These are phyloP conservation scores for Glyphotaelius pellucidus DNA, from an alignment of 2,888 invertebrate species.

Conservation along the genomic window DNA sequence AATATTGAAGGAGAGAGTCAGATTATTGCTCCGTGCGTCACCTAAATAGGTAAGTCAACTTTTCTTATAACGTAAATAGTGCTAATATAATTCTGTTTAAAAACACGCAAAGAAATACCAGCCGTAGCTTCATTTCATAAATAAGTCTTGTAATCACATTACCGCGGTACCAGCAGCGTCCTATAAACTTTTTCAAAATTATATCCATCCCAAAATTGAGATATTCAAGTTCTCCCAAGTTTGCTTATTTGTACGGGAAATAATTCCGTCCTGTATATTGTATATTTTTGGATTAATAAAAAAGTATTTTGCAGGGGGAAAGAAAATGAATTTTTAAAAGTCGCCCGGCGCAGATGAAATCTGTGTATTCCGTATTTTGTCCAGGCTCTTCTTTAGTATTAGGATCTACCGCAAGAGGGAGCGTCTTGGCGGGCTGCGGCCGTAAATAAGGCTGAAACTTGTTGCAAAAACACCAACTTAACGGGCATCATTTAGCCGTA, in stretches of 20 bases:
- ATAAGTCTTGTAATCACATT: neutral
- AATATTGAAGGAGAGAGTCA: slow-evolving; percentile 12
- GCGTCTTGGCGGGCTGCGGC: slow-evolving; percentile 28
- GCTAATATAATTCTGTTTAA: neutral
- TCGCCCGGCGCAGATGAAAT: slow-evolving; percentile 28
- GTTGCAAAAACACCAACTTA: slow-evolving; percentile 65
- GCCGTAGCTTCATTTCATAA: neutral
- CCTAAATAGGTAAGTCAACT: slow-evolving; percentile 31
- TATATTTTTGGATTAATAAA: slow-evolving; percentile 48
- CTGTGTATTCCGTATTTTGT: slow-evolving; percentile 46
- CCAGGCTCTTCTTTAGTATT: slow-evolving; percentile 27
- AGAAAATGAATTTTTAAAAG: slow-evolving; percentile 47
- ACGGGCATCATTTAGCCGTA: slow-evolving; percentile 62
- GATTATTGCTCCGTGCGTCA: neutral
- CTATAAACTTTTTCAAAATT: neutral
- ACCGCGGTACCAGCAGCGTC: neutral
- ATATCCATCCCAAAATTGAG: slow-evolving; percentile 4
- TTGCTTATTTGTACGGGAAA: slow-evolving; percentile 28
- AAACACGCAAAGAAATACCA: neutral
- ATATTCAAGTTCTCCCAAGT: slow-evolving; percentile 7
- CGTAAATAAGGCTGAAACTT: slow-evolving; percentile 60
- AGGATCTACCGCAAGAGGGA: slow-evolving; percentile 41
- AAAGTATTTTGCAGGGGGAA: slow-evolving; percentile 32
- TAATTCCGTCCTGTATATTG: slow-evolving; percentile 12
- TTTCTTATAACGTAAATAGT: slow-evolving; percentile 2